These are phyloP conservation scores for Drosophila sp. DNA, from an alignment of 1,140 invertebrate species.

Conservation along the genomic window DNA sequence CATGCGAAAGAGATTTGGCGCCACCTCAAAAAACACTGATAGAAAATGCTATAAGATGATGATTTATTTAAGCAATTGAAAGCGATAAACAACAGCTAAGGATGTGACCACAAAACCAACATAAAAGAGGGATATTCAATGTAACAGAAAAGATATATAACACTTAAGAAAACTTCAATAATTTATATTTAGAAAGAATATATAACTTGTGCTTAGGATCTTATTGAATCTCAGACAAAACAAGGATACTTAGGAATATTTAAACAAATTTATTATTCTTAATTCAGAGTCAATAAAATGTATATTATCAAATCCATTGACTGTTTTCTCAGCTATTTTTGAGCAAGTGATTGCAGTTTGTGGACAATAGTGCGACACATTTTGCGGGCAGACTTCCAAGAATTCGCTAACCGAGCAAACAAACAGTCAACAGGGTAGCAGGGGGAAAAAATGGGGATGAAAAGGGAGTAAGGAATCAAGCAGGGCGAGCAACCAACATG, in stretches of 20 bases:
- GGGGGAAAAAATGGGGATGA: neutral
- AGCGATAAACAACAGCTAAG: slow-evolving; percentile 6
- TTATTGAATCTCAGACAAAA: too few relatives aligned
- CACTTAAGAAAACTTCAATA: too few relatives aligned
- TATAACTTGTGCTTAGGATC: too few relatives aligned
- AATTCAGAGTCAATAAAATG: too few relatives aligned
- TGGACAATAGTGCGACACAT: slow-evolving; percentile 48
- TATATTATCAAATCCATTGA: too few relatives aligned
- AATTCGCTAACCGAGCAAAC: slow-evolving; percentile 38
- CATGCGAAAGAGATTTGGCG: slow-evolving; percentile 62
- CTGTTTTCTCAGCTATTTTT: neutral
- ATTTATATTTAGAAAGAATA: too few relatives aligned
- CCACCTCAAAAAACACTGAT: slow-evolving; percentile 35
- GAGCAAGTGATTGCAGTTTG: slow-evolving; percentile 25
- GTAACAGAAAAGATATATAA: too few relatives aligned
- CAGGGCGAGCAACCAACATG: slow-evolving; percentile 57
- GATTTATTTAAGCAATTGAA: slow-evolving; percentile 38
- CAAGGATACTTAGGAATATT: too few relatives aligned
- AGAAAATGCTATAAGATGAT: slow-evolving; percentile 32
- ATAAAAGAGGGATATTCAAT: neutral
- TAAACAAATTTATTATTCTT: too few relatives aligned
- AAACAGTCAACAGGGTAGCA: slow-evolving; percentile 21
- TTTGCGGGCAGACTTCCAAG: slow-evolving; percentile 49
- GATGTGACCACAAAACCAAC: slow-evolving; percentile 6
- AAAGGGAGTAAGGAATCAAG: slow-evolving; percentile 15